Base-by-base conservation (phyloP, 2,888 invertebrate genomes). In the Thereva unica region DNA sequence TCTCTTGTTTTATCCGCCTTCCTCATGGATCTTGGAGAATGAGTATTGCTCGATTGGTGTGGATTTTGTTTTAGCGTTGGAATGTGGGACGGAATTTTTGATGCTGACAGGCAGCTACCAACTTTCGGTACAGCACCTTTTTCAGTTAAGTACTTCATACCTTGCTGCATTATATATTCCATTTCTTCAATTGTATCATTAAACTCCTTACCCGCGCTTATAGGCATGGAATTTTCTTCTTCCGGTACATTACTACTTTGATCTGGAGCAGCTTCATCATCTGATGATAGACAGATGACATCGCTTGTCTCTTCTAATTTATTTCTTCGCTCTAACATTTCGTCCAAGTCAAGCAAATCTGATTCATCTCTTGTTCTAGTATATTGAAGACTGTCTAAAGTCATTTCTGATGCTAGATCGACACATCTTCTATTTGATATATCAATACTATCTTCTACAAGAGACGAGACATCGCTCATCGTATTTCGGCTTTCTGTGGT, bases 151-250 rank as follows among this genome's bases (percentile, higher is more conserved):
- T 77, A 77, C 67, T 81, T 76, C 70, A 76, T 72, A 2, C 80
- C 81, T 38, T 77, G 76, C 56, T 78, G 76, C 71, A 82, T 75
- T 72, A 81, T 76, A 68, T 81, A 79, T 45, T 82, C 80, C 53
- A 82, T 79, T 73, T 82, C 80, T 73, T 82, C 82, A 66, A 82
- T 75, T 3, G 82, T 82, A 69, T 82, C 79, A 69, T 82, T 81
- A 56, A 82, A 82, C 45, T 78, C 75, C 7, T 76, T 70, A n/a
- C 9, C 23, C 47, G 23, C 1, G 2, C 64, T 59, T 49, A 69
- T 55, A 38, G 54, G 3, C 5, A 5, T 10, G 3, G 5, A 5
- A n/a, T 10, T 10, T 2, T n/a, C 66, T 9, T 67, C 61, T 56
- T 68, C 45, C 64, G 41, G 7, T 64, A 34, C 37, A 65, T 40